phyloP scores from a whole-genome alignment of 2,797 vertebrate genomes.

The Siniperca obscura region DNA sequence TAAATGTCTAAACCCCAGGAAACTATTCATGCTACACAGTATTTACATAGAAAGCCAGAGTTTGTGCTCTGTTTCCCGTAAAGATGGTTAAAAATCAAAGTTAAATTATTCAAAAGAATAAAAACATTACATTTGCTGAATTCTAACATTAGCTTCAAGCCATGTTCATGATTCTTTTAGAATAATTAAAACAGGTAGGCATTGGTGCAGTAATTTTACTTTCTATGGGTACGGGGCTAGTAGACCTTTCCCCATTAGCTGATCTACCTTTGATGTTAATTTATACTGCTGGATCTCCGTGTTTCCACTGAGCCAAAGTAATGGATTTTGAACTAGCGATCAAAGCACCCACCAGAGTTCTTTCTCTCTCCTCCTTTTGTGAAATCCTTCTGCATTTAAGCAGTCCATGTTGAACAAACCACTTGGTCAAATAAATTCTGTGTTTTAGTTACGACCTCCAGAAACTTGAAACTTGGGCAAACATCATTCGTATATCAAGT shows the following conservation, averaged over 20 bases:
- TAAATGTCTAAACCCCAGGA: neutral
- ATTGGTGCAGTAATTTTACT: conserved; percentile 43
- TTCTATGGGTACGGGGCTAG: conserved; percentile 18
- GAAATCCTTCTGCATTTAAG: conserved; percentile 66
- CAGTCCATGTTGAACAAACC: conserved; percentile 66
- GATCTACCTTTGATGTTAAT: conserved; percentile 79
- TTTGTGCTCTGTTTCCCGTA: neutral
- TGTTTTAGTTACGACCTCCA: conserved; percentile 28
- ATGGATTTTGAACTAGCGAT: conserved; percentile 76
- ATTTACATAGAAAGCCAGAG: conserved; percentile 8
- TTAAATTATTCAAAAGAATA: conserved; percentile 42
- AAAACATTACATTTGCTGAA: conserved; percentile 34
- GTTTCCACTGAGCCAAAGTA: conserved; percentile 71
- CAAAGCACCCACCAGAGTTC: conserved; percentile 66
- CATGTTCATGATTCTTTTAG: conserved; percentile 29
- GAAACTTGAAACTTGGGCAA: conserved; percentile 18
- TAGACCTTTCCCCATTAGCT: conserved; percentile 61
- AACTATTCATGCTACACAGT: neutral
- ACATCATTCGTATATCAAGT: conserved; percentile 11
- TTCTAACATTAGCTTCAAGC: conserved; percentile 48
- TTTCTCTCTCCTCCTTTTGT: conserved; percentile 49
- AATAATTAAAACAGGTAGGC: conserved; percentile 57
- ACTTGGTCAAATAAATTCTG: conserved; percentile 29
- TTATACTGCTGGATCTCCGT: conserved; percentile 70
- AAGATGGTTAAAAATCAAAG: conserved; percentile 26